Percentiles rank a stretch among this genome's conserved stretches.
Evolutionary conservation across 2,888 invertebrate species (phyloP).

Genomic region (Desoria tigrina): DNA sequence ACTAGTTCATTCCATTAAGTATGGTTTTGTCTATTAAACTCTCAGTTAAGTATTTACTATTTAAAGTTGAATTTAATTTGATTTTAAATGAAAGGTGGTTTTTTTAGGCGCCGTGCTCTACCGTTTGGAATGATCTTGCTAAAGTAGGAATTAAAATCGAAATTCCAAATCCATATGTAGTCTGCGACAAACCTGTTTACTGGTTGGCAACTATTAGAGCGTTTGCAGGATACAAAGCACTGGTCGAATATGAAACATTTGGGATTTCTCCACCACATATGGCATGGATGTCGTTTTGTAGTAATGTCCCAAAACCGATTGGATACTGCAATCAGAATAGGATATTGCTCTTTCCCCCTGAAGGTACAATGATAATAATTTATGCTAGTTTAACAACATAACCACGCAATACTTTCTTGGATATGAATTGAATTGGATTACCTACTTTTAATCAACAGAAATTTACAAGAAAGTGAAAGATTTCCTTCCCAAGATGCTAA

Average conservation of each 20-base stretch:
- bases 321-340: constrained; percentile 32
- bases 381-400: too few species aligned
- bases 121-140: constrained; percentile 32
- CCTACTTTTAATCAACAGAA: too few species aligned
- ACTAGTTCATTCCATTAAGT: too few species aligned
- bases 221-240: constrained; percentile 48
- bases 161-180: constrained; percentile 32
- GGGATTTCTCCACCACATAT: background rate
- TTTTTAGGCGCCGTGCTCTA: constrained; percentile 39
- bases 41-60: too few species aligned
- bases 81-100: background rate
- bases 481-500: constrained; percentile 1
- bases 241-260: constrained; percentile 37
- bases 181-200: constrained; percentile 24
- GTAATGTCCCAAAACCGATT: constrained; percentile 35
- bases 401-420: too few species aligned
- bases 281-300: constrained; percentile 44
- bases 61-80: background rate
- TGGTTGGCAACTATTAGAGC: constrained; percentile 38
- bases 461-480: background rate
- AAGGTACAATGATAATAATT: too few species aligned
- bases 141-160: constrained; percentile 33
- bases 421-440: too few species aligned
- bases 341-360: constrained; percentile 17
- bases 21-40: too few species aligned